These are phyloP conservation scores for Didymodactylos carnosus DNA, from an alignment of 2,888 invertebrate species.

Conservation along the genomic window DNA sequence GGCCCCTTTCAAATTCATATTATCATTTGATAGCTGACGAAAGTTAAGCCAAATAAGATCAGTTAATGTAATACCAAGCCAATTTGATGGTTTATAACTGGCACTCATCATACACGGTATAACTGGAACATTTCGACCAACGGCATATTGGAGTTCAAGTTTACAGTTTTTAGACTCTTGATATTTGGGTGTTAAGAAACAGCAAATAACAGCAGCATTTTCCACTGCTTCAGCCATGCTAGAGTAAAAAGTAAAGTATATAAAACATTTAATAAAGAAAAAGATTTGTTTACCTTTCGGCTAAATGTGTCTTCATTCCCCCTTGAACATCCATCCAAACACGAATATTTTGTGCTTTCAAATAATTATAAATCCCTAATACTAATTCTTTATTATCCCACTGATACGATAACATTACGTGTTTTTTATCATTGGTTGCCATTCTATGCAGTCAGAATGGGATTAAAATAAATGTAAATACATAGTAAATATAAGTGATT, in stretches of 20 bases:
- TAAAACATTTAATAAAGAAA: no score
- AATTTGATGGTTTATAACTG: background rate
- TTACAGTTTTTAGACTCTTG: background rate
- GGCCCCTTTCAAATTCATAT: background rate
- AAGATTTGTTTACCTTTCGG: background rate
- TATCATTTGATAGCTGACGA: background rate
- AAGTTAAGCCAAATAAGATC: background rate
- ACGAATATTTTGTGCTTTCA: background rate
- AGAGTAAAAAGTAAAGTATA: no score
- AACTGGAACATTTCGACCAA: background rate
- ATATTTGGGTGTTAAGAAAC: background rate
- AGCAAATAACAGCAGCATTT: background rate
- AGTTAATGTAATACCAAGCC: background rate
- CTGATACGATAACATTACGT: background rate
- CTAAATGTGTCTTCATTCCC: background rate
- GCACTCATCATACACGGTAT: background rate
- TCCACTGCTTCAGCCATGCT: background rate
- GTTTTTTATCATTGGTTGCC: no score
- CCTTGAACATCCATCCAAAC: background rate
- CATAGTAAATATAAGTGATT: no score
- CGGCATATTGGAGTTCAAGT: background rate
- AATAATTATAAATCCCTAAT: background rate
- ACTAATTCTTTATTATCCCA: background rate
- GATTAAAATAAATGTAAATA: no score
- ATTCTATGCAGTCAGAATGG: no score